Percentiles rank a stretch among this genome's conserved stretches.
Evolutionary conservation across 2,888 invertebrate genomes (phyloP).

Genomic region (Ornithoptera priamus): DNA sequence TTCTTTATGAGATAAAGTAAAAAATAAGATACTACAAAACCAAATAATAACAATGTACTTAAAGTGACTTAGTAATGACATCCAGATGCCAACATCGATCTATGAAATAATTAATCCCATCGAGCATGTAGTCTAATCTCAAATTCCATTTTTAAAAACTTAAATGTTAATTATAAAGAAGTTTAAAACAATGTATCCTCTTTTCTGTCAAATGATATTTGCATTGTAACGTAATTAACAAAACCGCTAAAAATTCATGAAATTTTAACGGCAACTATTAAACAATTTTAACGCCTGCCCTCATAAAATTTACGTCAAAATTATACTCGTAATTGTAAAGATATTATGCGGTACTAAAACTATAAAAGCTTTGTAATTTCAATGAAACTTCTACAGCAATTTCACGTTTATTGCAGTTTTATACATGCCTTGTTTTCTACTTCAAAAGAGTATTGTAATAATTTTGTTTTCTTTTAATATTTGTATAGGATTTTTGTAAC

Average conservation of each 20-base stretch:
- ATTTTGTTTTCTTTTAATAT: constrained; percentile 1
- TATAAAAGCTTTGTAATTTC: constrained; percentile 20
- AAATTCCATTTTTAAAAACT: too few relatives aligned
- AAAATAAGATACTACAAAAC: too few relatives aligned
- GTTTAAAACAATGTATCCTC: neutral
- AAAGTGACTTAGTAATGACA: too few relatives aligned
- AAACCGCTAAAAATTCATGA: constrained; percentile 15
- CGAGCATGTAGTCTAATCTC: too few relatives aligned
- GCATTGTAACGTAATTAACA: constrained; percentile 2
- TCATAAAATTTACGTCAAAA: constrained; percentile 34
- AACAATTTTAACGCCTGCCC: constrained; percentile 31
- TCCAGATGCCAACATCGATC: too few relatives aligned
- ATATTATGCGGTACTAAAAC: constrained; percentile 25
- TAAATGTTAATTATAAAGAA: neutral
- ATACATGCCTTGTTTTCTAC: constrained; percentile 17
- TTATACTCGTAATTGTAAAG: constrained; percentile 27
- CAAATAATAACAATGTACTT: too few relatives aligned
- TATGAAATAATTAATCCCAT: too few relatives aligned
- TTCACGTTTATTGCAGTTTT: constrained; percentile 21
- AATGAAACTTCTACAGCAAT: constrained; percentile 17
- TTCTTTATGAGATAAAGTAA: too few relatives aligned
- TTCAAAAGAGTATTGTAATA: constrained; percentile 15
- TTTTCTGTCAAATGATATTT: neutral
- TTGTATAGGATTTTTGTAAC: too few relatives aligned
- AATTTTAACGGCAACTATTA: constrained; percentile 27